Evolutionary conservation across 2,888 invertebrate genomes (phyloP).

Genomic region (Nemurella pictetii): DNA sequence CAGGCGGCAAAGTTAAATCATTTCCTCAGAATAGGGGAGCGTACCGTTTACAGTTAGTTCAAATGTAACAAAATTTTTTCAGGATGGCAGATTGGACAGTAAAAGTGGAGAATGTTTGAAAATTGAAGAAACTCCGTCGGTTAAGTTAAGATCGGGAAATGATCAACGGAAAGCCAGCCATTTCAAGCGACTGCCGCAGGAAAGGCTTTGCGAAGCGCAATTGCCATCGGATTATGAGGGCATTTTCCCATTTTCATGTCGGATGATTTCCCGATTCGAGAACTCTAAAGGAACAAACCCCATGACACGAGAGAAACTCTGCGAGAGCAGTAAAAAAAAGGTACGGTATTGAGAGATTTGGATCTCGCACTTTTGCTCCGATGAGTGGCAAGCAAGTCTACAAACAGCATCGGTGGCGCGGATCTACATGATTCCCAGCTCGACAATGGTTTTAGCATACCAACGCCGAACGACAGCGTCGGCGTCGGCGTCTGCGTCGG

Average conservation of each 20-base stretch:
- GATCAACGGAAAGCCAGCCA: not conserved
- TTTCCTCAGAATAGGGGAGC: too few species aligned
- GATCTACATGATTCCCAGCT: not conserved
- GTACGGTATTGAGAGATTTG: not conserved
- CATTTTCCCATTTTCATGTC: not conserved
- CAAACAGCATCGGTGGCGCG: not conserved
- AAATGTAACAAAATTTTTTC: not conserved
- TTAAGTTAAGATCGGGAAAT: not conserved
- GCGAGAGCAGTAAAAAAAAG: not conserved
- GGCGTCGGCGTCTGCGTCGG: not conserved
- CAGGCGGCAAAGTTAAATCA: too few species aligned
- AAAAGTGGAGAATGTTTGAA: not conserved
- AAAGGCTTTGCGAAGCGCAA: not conserved
- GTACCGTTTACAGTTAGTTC: too few species aligned
- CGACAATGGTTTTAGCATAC: not conserved
- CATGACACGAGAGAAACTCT: not conserved
- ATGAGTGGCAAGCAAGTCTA: not conserved
- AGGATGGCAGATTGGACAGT: not conserved
- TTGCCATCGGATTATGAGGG: not conserved
- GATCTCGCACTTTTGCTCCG: not conserved
- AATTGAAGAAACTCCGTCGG: not conserved
- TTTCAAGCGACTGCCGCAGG: not conserved
- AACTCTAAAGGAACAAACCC: not conserved
- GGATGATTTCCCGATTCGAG: not conserved
- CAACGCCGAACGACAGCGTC: not conserved